Conservation (phyloP, 2,113 vertebrate species). For the Lepus europaeus region DNA sequence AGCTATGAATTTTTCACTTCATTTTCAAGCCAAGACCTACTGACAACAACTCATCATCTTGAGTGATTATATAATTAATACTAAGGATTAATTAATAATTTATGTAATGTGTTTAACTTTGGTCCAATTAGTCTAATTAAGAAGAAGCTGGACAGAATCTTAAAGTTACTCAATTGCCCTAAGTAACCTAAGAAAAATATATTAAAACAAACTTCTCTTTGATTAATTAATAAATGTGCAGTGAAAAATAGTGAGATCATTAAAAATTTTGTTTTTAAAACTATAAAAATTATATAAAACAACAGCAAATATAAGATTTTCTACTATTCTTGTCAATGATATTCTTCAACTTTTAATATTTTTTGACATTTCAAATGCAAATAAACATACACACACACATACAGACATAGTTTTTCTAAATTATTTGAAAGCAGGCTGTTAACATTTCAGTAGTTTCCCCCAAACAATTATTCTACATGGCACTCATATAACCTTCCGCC, state of each 20-base stretch:
- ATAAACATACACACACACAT: not conserved
- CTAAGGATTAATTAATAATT: constrained; percentile 63
- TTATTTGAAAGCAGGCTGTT: not conserved
- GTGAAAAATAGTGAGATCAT: not conserved
- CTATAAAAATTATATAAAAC: not conserved
- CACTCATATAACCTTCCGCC: not conserved
- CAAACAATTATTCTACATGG: not conserved
- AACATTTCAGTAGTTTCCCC: not conserved
- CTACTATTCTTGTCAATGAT: not conserved
- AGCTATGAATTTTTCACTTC: not conserved
- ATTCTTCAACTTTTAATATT: not conserved
- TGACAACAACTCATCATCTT: not conserved
- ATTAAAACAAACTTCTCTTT: not conserved
- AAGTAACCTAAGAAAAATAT: not conserved
- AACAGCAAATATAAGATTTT: not conserved
- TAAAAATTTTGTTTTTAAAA: not conserved
- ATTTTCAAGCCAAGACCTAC: not conserved
- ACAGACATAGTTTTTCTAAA: not conserved
- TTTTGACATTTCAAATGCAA: not conserved
- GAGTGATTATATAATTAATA: constrained; percentile 5
- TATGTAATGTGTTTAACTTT: constrained; percentile 26
- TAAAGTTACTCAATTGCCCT: not conserved
- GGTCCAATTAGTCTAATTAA: constrained; percentile 53
- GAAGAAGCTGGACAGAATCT: not conserved
- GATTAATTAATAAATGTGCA: not conserved